phyloP scores from a whole-genome alignment of 2,113 vertebrate genomes.

The Engystomops pustulosus region DNA sequence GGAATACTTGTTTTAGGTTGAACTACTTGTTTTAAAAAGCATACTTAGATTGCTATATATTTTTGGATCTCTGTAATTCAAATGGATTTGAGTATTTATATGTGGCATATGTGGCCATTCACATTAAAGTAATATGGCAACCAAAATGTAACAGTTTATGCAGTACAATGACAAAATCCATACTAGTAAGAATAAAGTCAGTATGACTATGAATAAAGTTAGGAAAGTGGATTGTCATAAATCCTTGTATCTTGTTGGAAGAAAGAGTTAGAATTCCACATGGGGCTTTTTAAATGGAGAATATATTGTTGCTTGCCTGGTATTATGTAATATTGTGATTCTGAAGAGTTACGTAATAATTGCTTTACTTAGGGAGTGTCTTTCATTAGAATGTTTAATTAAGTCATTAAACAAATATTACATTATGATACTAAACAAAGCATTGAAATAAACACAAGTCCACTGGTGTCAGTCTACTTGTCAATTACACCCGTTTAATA shows the following conservation, averaged over 20 bases:
- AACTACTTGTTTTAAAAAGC: neutral
- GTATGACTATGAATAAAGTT: too few species aligned
- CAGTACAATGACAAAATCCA: too few species aligned
- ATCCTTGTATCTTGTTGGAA: too few species aligned
- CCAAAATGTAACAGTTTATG: too few species aligned
- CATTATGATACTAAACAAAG: neutral
- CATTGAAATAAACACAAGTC: neutral
- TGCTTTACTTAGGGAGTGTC: neutral
- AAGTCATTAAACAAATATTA: neutral
- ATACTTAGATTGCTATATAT: too few species aligned
- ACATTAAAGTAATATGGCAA: too few species aligned
- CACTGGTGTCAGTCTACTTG: neutral
- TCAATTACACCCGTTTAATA: neutral
- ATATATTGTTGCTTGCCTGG: neutral
- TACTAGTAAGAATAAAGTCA: too few species aligned
- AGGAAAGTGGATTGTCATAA: too few species aligned
- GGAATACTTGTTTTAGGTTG: too few species aligned
- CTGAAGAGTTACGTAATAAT: neutral
- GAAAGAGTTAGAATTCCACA: neutral
- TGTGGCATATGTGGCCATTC: too few species aligned
- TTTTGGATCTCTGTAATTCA: too few species aligned
- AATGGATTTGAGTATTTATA: too few species aligned
- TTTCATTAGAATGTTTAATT: neutral
- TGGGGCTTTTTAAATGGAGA: neutral
- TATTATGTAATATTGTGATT: neutral